Conservation (phyloP, 1,140 invertebrate genomes). For the Agraylea sexmaculata region DNA sequence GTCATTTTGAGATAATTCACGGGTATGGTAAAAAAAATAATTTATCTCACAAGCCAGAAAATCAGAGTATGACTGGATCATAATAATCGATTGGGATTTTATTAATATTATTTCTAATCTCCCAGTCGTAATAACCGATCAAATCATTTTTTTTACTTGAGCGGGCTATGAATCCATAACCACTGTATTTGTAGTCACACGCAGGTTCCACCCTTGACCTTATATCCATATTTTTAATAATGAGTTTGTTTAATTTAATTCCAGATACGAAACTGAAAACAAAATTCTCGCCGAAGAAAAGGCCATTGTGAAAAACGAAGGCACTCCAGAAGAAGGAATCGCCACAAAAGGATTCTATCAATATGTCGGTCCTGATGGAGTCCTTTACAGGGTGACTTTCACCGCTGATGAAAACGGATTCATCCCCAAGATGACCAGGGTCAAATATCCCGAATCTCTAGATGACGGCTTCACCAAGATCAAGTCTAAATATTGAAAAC, state of each 20-base stretch:
- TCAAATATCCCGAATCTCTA: conserved; percentile 34
- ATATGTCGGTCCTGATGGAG: conserved; percentile 48
- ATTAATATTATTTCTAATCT: too few relatives aligned
- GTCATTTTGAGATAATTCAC: too few relatives aligned
- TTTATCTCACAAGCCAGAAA: too few relatives aligned
- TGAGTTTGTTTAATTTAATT: conserved; percentile 14
- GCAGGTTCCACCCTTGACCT: background rate
- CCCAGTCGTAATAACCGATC: too few relatives aligned
- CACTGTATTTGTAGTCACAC: too few relatives aligned
- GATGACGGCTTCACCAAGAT: conserved; percentile 20
- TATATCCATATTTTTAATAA: background rate
- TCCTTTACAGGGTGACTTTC: conserved; percentile 48
- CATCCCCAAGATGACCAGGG: conserved; percentile 42
- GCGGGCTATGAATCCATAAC: too few relatives aligned
- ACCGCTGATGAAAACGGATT: conserved; percentile 56
- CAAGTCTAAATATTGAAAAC: conserved; percentile 11
- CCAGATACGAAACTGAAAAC: conserved; percentile 64
- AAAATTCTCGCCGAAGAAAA: conserved; percentile 61
- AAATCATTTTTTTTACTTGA: too few relatives aligned
- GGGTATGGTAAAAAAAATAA: too few relatives aligned
- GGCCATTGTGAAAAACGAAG: conserved; percentile 41
- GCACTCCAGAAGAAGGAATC: conserved; percentile 45
- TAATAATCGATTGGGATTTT: too few relatives aligned
- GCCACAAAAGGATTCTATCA: conserved; percentile 52
- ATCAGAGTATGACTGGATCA: too few relatives aligned